phyloP scores from a whole-genome alignment of 23 tunicate genomes.

The Clavelina lepadiformis region DNA sequence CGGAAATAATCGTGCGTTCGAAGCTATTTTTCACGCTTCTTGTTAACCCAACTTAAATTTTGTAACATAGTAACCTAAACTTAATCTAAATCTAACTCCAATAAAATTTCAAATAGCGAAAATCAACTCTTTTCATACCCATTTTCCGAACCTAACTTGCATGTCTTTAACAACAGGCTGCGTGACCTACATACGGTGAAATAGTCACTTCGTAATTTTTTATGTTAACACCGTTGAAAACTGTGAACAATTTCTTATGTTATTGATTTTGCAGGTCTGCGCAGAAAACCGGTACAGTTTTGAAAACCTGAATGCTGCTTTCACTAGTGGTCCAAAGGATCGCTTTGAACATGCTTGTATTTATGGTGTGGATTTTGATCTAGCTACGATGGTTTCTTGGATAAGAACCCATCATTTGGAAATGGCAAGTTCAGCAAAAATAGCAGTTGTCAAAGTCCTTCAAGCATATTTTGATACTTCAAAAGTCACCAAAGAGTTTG shows the following conservation, averaged over 20 bases:
- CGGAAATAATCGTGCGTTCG: too few relatives aligned
- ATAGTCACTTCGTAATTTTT: too few relatives aligned
- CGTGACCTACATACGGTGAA: too few relatives aligned
- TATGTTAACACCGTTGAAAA: neutral
- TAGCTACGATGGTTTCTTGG: constrained; percentile 64
- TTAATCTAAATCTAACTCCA: too few relatives aligned
- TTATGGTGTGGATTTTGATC: constrained; percentile 63
- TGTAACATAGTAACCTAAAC: too few relatives aligned
- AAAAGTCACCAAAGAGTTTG: constrained; percentile 45
- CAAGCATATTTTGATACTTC: constrained; percentile 67
- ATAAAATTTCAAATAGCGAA: too few relatives aligned
- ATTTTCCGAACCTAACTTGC: too few relatives aligned
- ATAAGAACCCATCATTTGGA: constrained; percentile 51
- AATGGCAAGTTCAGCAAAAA: constrained; percentile 80
- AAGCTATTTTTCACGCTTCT: too few relatives aligned
- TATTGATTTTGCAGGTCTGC: constrained; percentile 23
- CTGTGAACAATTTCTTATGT: neutral
- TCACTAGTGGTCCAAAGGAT: constrained; percentile 71
- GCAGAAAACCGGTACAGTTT: constrained; percentile 42
- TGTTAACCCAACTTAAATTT: too few relatives aligned
- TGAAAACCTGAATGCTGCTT: constrained; percentile 47
- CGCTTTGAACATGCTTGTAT: constrained; percentile 55
- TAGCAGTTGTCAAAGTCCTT: constrained; percentile 61
- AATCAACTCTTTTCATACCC: too few relatives aligned
- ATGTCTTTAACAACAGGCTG: too few relatives aligned